Evolutionary conservation across 1,140 invertebrate species (phyloP).

Genomic region (Trachymyrmex septentrionalis): DNA sequence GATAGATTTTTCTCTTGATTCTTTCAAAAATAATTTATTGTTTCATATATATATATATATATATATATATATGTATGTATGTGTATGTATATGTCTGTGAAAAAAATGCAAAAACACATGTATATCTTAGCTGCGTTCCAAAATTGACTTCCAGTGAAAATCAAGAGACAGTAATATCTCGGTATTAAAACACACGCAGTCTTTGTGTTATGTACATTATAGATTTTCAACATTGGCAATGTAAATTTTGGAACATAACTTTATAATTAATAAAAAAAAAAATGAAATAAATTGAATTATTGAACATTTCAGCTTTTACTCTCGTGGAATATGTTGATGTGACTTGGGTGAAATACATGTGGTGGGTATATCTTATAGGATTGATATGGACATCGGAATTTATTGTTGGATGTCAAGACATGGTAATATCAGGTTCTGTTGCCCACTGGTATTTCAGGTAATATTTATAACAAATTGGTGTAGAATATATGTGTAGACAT

Average conservation of each 20-base stretch:
- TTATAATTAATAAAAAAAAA: slow-evolving; percentile 27
- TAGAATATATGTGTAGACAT: not conserved
- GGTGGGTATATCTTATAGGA: slow-evolving; percentile 96
- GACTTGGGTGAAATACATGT: slow-evolving; percentile 94
- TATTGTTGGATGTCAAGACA: slow-evolving; percentile 96
- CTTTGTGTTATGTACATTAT: no score
- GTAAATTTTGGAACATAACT: no score
- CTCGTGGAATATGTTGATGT: slow-evolving; percentile 90
- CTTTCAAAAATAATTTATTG: slow-evolving; percentile 76
- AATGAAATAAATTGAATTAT: slow-evolving; percentile 49
- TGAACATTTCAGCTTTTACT: slow-evolving; percentile 86
- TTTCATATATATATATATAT: not conserved
- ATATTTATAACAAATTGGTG: slow-evolving; percentile 32
- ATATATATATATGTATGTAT: not conserved
- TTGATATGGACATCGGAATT: slow-evolving; percentile 96
- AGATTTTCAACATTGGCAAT: no score
- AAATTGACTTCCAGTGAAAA: no score
- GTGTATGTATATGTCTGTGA: not conserved
- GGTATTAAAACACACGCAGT: no score
- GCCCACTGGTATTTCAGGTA: slow-evolving; percentile 96
- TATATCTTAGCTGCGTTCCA: not conserved
- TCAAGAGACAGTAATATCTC: no score
- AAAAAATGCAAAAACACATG: not conserved
- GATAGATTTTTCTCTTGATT: slow-evolving; percentile 72
- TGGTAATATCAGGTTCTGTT: slow-evolving; percentile 95